Percentiles rank a stretch among this genome's conserved stretches.
phyloP scores from a whole-genome alignment of 2,888 invertebrate genomes.

The Arrhopalites spinosus region DNA sequence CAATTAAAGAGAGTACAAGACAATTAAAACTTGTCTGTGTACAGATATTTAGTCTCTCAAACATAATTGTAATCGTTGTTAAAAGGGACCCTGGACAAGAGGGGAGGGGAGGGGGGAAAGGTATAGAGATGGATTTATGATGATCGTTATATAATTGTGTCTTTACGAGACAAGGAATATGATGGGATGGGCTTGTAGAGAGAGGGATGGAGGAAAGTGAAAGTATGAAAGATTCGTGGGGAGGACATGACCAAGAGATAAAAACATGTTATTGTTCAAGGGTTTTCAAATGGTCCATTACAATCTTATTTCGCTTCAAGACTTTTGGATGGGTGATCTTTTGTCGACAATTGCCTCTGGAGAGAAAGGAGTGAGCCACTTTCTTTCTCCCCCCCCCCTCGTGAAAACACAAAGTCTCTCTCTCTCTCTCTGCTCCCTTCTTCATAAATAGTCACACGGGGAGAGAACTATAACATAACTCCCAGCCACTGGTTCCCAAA shows the following conservation, averaged over 20 bases:
- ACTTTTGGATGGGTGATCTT: slow-evolving; percentile 23
- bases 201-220: not conserved
- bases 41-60: too few relatives aligned
- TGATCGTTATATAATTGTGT: not conserved
- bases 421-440: not conserved
- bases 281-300: slow-evolving; percentile 23
- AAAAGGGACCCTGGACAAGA: too few relatives aligned
- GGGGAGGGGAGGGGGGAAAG: too few relatives aligned
- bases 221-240: not conserved
- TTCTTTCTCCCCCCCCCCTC: not conserved
- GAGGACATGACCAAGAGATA: not conserved
- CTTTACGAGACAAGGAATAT: not conserved
- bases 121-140: not conserved
- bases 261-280: slow-evolving; percentile 28
- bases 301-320: slow-evolving; percentile 18
- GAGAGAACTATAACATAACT: slow-evolving; percentile 16
- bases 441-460: slow-evolving; percentile 18
- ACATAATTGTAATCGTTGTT: too few relatives aligned
- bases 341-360: slow-evolving; percentile 13
- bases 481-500: not conserved
- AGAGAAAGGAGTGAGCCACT: not conserved
- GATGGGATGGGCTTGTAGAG: not conserved
- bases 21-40: too few relatives aligned
- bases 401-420: not conserved
- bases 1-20: too few relatives aligned